These are phyloP conservation scores for Xylocopa sonorina DNA, from an alignment of 1,140 invertebrate species.

Conservation along the genomic window DNA sequence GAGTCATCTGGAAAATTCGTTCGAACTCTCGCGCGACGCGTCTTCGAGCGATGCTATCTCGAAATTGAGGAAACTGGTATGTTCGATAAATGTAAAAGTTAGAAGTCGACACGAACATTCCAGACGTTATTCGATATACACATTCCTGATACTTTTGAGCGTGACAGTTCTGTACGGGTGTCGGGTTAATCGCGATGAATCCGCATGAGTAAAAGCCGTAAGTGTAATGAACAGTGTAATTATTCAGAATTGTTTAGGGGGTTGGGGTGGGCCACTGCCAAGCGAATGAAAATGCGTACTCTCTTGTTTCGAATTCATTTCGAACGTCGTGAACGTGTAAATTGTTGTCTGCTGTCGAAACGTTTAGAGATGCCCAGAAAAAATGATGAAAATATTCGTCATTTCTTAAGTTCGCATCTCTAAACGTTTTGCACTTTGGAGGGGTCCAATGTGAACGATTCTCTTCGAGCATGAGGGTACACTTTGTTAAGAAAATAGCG, in stretches of 20 bases:
- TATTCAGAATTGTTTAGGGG: slow-evolving; percentile 51
- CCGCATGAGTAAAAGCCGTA: slow-evolving; percentile 38
- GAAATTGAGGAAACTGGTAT: too few species aligned
- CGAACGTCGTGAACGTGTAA: slow-evolving; percentile 6
- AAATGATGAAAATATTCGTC: neutral
- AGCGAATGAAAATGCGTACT: slow-evolving; percentile 62
- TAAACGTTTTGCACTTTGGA: neutral
- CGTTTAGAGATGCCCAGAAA: slow-evolving; percentile 22
- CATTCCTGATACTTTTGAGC: neutral
- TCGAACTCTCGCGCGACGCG: too few species aligned
- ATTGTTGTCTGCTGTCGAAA: neutral
- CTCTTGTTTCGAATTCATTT: slow-evolving; percentile 22
- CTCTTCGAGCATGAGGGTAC: slow-evolving; percentile 53
- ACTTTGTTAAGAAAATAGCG: slow-evolving; percentile 55
- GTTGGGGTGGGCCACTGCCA: slow-evolving; percentile 49
- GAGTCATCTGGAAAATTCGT: too few species aligned
- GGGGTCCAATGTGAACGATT: slow-evolving; percentile 2
- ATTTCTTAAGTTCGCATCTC: neutral
- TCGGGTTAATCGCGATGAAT: slow-evolving; percentile 54
- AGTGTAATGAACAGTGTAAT: slow-evolving; percentile 42
- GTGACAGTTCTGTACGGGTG: slow-evolving; percentile 34
- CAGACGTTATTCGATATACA: too few species aligned
- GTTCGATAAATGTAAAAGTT: too few species aligned
- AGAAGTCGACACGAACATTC: too few species aligned
- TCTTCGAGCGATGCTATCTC: too few species aligned